Evolutionary conservation across 2,113 vertebrate genomes (phyloP), one percentile per base, ranked within the genome.

Genomic region (Scartelaos histophorus): DNA sequence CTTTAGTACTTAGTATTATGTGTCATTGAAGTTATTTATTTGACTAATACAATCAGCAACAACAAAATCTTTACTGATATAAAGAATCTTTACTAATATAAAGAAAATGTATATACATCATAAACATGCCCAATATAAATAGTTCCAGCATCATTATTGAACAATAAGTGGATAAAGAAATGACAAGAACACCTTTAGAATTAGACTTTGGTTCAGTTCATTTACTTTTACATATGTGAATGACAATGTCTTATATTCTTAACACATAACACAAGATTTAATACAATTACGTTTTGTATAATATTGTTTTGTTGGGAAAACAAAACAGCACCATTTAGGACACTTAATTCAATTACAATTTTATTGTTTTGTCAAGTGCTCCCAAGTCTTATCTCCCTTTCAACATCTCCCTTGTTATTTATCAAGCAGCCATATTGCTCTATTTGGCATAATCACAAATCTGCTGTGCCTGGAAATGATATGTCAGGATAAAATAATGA

Each of bases 391-490:
- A 34, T 34, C 29, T 61, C 58, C 5, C 22, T 61, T 34, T 61
- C 58, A 61, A 58, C 56, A 58, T 58, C 5, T 17, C 58, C 6
- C 25, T 61, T 17, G 25, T 25, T 61, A 34, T 61, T 61, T 25
- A 11, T 57, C 57, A 58, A 58, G 22, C 21, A 60, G 13, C 22
- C 25, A 29, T 16, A 34, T 29, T 60, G 15, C 24, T 24, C 57
- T 29, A 34, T 61, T 24, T 29, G 24, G 58, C 58, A 34, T 34
- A 61, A 61, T 61, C 25, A 61, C 58, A 61, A 61, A 61, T 61
- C 15, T 34, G 58, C 7, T 34, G 58, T 29, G 24, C 58, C 25
- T 61, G 24, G 4, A 61, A 34, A 61, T 61, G 25, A 61, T 34
- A 61, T 34, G 58, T 61, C 58, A 17, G 15, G 24, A 34, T 61